Conservation (phyloP, 2,888 invertebrate genomes). For the Oeneis ivallda region DNA sequence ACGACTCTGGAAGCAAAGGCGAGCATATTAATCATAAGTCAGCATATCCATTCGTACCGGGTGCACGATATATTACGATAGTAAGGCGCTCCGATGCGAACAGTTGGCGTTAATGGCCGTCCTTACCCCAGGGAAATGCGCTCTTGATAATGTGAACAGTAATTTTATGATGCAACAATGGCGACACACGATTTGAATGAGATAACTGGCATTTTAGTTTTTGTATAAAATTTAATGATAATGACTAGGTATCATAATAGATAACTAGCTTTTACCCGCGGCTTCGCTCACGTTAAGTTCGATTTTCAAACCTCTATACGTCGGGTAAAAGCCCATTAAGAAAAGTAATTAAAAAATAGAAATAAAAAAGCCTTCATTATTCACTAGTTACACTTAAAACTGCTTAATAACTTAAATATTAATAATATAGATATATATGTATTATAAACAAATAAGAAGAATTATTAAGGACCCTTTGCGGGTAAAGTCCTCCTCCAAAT, state of each 20-base stretch:
- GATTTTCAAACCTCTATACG: too few species aligned
- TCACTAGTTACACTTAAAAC: too few species aligned
- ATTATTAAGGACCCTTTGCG: too few species aligned
- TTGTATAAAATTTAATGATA: conserved; percentile 33
- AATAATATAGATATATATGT: too few species aligned
- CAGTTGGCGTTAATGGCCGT: conserved; percentile 78
- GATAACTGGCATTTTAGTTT: conserved; percentile 37
- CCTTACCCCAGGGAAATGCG: conserved; percentile 73
- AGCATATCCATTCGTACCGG: conserved; percentile 45
- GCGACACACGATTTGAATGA: conserved; percentile 44
- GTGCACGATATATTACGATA: conserved; percentile 51
- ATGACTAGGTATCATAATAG: conserved; percentile 4
- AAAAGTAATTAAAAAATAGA: too few species aligned
- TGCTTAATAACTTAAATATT: too few species aligned
- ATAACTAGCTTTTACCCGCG: too few species aligned
- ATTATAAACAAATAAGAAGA: too few species aligned
- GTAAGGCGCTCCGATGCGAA: conserved; percentile 59
- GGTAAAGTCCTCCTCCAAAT: too few species aligned
- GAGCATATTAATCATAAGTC: conserved; percentile 49
- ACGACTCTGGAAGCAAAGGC: conserved; percentile 16
- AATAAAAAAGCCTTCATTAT: too few species aligned
- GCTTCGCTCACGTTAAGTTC: too few species aligned
- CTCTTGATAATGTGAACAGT: conserved; percentile 72
- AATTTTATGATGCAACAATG: conserved; percentile 74
- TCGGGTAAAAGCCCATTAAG: too few species aligned